Conservation (phyloP, 2,113 vertebrate species). For the Cnemophilus loriae region DNA sequence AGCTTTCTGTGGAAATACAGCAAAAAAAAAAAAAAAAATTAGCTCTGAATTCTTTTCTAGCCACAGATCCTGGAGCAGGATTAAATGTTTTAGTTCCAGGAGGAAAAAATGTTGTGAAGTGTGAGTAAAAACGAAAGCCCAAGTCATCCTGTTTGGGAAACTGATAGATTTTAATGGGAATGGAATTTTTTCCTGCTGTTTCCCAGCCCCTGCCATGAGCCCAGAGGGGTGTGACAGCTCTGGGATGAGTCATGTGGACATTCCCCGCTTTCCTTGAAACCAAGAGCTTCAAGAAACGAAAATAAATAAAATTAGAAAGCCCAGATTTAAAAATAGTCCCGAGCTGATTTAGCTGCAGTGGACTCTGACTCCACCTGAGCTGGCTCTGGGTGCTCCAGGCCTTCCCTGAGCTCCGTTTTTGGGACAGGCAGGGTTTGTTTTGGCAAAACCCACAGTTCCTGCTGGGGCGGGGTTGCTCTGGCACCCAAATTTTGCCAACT, state of each 20-base stretch:
- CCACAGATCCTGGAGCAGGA: not conserved
- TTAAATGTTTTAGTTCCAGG: not conserved
- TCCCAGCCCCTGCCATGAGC: not conserved
- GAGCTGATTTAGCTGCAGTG: not conserved
- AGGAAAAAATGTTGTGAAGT: not conserved
- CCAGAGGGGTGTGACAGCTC: not conserved
- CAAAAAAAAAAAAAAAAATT: not conserved
- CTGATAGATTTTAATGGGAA: not conserved
- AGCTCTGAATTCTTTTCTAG: not conserved
- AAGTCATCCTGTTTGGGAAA: not conserved
- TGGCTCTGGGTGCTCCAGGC: not conserved
- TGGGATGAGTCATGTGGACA: not conserved
- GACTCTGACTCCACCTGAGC: not conserved
- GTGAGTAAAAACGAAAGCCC: not conserved
- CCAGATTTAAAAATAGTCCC: slow-evolving; percentile 37
- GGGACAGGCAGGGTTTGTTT: not conserved
- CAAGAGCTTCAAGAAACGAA: not conserved
- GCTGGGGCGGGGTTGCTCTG: not conserved
- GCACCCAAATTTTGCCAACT: not conserved
- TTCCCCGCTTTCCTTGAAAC: slow-evolving; percentile 16
- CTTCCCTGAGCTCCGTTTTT: not conserved
- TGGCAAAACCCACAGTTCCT: not conserved
- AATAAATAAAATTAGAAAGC: slow-evolving; percentile 35
- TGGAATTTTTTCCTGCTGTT: not conserved
- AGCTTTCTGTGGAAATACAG: not conserved